Percentiles rank a stretch among this genome's conserved stretches.
phyloP scores from a whole-genome alignment of 2,113 vertebrate genomes.

The Planiliza haematocheilus region DNA sequence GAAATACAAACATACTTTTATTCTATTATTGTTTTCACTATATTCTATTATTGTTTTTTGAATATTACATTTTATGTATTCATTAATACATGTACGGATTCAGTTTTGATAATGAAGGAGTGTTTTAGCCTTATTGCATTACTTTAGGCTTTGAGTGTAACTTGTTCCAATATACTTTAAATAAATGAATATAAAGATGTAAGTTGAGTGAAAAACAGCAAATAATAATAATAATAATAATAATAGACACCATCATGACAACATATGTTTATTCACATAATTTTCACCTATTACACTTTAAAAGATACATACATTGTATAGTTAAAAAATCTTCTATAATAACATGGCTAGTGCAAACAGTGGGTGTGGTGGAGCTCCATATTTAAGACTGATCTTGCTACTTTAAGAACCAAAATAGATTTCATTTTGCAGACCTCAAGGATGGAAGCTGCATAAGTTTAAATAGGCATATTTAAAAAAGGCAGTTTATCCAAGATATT shows the following conservation, averaged over 20 bases:
- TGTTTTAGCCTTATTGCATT: too few species aligned
- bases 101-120: too few species aligned
- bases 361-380: not conserved
- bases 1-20: too few species aligned
- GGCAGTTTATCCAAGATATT: not conserved
- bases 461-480: not conserved
- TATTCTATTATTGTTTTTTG: too few species aligned
- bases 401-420: not conserved
- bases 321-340: slow-evolving; percentile 12
- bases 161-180: not conserved
- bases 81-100: too few species aligned
- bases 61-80: too few species aligned
- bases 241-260: not conserved
- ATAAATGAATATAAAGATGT: not conserved
- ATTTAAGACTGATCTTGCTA: not conserved
- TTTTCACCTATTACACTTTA: too few species aligned
- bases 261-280: slow-evolving; percentile 55
- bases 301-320: slow-evolving; percentile 15
- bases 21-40: too few species aligned
- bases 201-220: not conserved
- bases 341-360: slow-evolving; percentile 1
- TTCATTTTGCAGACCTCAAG: not conserved
- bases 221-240: not conserved
- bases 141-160: too few species aligned
- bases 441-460: not conserved